A percentile compares a stretch with the other conserved stretches of the same genome.
Evolutionary conservation across 2,888 invertebrate species (phyloP).

Genomic region (Myathropa florea): DNA sequence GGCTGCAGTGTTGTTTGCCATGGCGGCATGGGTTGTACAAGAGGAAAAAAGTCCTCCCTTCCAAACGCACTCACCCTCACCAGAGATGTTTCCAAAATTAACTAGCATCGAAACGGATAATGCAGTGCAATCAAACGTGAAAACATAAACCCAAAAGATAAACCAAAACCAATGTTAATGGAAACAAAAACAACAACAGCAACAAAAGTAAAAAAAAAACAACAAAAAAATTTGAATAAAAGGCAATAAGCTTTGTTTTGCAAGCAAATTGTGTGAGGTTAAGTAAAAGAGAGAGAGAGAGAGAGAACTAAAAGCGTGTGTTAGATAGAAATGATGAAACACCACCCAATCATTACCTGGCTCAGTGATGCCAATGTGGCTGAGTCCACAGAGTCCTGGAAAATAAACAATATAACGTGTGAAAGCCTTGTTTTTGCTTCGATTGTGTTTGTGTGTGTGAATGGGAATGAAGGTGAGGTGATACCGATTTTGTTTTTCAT

Average conservation of each 20-base stretch:
- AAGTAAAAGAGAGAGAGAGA: neutral
- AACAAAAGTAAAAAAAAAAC: neutral
- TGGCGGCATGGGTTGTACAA: no score
- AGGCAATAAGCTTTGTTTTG: slow-evolving; percentile 15
- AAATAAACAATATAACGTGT: slow-evolving; percentile 75
- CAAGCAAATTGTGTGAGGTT: neutral
- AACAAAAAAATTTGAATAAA: neutral
- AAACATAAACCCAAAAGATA: slow-evolving; percentile 11
- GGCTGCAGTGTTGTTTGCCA: no score
- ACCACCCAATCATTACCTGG: slow-evolving; percentile 78
- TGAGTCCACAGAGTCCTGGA: slow-evolving; percentile 81
- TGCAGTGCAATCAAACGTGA: slow-evolving; percentile 31
- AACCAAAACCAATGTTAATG: slow-evolving; percentile 45
- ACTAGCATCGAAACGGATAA: no score
- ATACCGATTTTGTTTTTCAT: neutral
- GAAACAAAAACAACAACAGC: slow-evolving; percentile 5
- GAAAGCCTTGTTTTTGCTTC: slow-evolving; percentile 56
- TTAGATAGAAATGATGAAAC: slow-evolving; percentile 27
- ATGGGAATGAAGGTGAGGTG: slow-evolving; percentile 13
- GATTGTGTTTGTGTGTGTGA: slow-evolving; percentile 43
- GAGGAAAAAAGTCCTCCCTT: no score
- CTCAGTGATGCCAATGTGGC: slow-evolving; percentile 81
- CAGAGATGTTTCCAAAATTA: no score
- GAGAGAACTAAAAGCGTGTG: slow-evolving; percentile 10
- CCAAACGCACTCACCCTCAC: no score